Evolutionary conservation across 2,113 vertebrate genomes (phyloP).

Genomic region (Bubo blakistoni): DNA sequence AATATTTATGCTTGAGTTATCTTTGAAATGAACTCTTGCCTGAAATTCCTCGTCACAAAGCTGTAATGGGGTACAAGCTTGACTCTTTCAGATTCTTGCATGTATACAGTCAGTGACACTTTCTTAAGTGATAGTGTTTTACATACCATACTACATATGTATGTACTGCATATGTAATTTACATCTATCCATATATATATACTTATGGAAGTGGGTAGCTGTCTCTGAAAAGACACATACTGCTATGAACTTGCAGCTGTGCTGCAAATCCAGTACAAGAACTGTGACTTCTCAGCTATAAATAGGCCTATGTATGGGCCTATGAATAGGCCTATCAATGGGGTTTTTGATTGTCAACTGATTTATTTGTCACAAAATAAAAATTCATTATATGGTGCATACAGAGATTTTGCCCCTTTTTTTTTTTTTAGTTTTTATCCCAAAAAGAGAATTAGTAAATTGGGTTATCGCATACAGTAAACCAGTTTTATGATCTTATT

Average conservation of each 20-base stretch:
- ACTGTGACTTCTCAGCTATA: conserved; percentile 7
- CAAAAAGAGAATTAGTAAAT: not conserved
- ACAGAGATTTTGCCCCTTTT: not conserved
- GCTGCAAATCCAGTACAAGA: conserved; percentile 29
- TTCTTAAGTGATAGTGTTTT: conserved; percentile 37
- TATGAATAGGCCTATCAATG: not conserved
- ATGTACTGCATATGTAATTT: not conserved
- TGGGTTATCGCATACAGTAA: not conserved
- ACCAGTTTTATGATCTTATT: not conserved
- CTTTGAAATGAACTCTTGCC: not conserved
- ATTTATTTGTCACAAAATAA: conserved; percentile 14
- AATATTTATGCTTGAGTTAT: conserved; percentile 18
- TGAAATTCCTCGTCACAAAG: not conserved
- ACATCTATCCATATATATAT: conserved; percentile 38
- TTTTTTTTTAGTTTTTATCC: not conserved
- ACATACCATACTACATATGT: not conserved
- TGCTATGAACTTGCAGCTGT: not conserved
- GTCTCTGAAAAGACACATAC: conserved; percentile 32
- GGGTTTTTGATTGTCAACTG: not conserved
- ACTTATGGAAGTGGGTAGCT: not conserved
- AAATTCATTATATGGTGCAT: not conserved
- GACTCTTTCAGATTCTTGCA: not conserved
- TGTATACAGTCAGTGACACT: not conserved
- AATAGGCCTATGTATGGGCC: not conserved
- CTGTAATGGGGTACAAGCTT: not conserved